Evolutionary conservation across 1,140 invertebrate genomes (phyloP), one percentile per base, ranked within the genome.

Genomic region (Dreissena rostriformis): DNA sequence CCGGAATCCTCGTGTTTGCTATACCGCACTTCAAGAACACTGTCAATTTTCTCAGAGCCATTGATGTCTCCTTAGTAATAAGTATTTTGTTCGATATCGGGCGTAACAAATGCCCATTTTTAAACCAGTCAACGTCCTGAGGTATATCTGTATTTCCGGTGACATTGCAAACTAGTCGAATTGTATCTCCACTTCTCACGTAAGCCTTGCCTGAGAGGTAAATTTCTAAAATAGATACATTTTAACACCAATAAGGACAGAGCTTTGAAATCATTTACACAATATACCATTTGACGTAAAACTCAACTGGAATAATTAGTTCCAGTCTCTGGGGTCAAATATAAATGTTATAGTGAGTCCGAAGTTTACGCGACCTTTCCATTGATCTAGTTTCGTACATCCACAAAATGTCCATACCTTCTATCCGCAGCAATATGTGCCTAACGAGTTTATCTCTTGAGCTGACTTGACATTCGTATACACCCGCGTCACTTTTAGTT

Each of bases 381-480:
- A 5, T 39, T 39, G 39, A 39, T 39, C 39, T 39, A 39, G 39
- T n/a, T 39, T 8, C 39, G 4, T 39, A 5, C 2, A 39, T 39
- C 8, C 2, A 39, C 2, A 39, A 39, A 8, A 39, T 39, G 39
- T 8, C 39, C 88, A 52, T 73, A 89, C 88, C 85, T 29, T 86
- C 85, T 51, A 90, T 88, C 7, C 67, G 72, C 5, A 90, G 80
- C 55, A 90, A 52, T 10, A 90, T 71, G 49, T 86, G 87, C 29
- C 86, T 57, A 6, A 87, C 84, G n/a, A 88, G 80, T 74, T 88
- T 89, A 26, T 82, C 72, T 52, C 77, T 79, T 10, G 97, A 97
- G 85, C 96, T 97, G 72, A 98, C 96, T 95, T 98, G 97, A 93
- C 97, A 98, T 92, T 98, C 97, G 94, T 98, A 98, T 65, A 97